Evolutionary conservation across 2,888 invertebrate genomes (phyloP), one percentile per base, ranked within the genome.

Genomic region (Malthinus flaveolus): DNA sequence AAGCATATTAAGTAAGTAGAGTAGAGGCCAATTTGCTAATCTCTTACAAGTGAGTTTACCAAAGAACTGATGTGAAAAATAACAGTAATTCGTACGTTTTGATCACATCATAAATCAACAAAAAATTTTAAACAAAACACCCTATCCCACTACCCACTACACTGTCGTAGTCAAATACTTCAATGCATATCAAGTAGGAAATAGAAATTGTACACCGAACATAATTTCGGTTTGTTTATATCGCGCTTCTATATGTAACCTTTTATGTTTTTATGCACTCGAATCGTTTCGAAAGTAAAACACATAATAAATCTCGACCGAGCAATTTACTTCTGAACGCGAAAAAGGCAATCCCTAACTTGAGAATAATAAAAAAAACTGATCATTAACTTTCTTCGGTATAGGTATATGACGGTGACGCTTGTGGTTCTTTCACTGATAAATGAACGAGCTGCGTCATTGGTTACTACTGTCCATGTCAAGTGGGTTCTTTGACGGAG

Each of bases 381-480:
- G 62, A 62, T 62, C 62, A 62, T 62, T 62, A 62, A 58, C 58
- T 51, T 48, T 45, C 47, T 50, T 39, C 55, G 39, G 31, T 39
- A n/a, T 56, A 62, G 64, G 64, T 64, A 51, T 60, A 62, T 58
- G 61, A 61, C 56, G 55, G 35, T 49, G 56, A 52, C 59, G 64
- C 61, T 59, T 49, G 52, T 53, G 59, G 63, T 50, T 58, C 58
- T 61, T 47, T 55, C 46, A 39, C 53, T 65, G 65, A 65, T 65
- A 65, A 65, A 65, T 65, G 65, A 59, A 49, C 49, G 59, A 57
- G 55, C 57, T 59, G 57, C 61, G 54, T 57, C 60, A 48, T 48
- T 49, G 55, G 55, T 57, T 56, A 61, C 56, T 57, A 61, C 47
- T 56, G 58, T 36, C 46, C 47, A 56, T 63, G 65, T 63, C 65